Evolutionary conservation across 2,888 invertebrate genomes (phyloP).

Genomic region (Brachynemurus nebulosus): DNA sequence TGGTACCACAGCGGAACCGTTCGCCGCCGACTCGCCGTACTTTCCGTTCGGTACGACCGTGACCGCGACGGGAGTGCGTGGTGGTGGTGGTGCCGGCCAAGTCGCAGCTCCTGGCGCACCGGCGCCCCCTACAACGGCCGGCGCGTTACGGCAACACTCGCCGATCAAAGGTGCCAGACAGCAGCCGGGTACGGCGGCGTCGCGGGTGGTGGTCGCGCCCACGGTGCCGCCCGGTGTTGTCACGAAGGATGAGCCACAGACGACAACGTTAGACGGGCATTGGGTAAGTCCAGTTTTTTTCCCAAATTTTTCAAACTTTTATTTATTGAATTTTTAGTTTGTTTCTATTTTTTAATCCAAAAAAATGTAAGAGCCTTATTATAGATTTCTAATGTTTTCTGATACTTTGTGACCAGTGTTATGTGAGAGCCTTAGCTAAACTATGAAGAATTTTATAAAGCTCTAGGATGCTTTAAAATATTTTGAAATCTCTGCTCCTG

Average conservation of each 20-base stretch:
- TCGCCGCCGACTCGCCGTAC: slow-evolving; percentile 45
- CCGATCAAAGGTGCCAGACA: slow-evolving; percentile 1
- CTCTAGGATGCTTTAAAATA: too few species aligned
- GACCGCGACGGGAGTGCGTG: slow-evolving; percentile 33
- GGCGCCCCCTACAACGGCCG: background rate
- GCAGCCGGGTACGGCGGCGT: slow-evolving; percentile 11
- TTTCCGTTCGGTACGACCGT: slow-evolving; percentile 49
- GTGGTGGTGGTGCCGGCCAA: slow-evolving; percentile 17
- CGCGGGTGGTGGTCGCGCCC: slow-evolving; percentile 2
- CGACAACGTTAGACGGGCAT: slow-evolving; percentile 28
- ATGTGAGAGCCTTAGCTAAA: too few species aligned
- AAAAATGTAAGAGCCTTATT: too few species aligned
- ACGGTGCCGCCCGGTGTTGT: slow-evolving; percentile 2
- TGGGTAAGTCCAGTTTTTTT: slow-evolving; percentile 22
- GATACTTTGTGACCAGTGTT: too few species aligned
- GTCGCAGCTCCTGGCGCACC: slow-evolving; percentile 3
- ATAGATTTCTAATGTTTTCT: too few species aligned
- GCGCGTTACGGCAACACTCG: background rate
- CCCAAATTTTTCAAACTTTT: too few species aligned
- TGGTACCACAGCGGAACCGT: slow-evolving; percentile 40
- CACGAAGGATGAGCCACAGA: slow-evolving; percentile 25
- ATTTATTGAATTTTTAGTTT: too few species aligned
- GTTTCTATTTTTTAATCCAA: too few species aligned
- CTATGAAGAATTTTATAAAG: too few species aligned
- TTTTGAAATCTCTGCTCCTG: too few species aligned